Conservation (phyloP, 2,113 vertebrate species). For the Oreocharis arfaki region DNA sequence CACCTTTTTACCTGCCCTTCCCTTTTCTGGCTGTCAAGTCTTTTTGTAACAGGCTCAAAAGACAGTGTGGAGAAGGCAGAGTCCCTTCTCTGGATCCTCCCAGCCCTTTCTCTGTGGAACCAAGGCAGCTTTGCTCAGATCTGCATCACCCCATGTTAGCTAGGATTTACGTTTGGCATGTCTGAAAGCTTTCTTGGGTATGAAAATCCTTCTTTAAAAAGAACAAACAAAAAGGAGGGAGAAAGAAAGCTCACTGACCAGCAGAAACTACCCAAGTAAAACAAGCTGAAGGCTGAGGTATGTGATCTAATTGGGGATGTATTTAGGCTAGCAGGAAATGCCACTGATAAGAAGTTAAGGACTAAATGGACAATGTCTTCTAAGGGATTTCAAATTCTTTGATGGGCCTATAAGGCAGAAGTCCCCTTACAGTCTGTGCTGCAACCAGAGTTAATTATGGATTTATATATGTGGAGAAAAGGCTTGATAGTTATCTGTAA, state of each 20-base stretch:
- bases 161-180: background rate
- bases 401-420: background rate
- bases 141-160: background rate
- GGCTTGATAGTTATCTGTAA: slow-evolving; percentile 21
- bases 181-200: background rate
- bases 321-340: slow-evolving; percentile 42
- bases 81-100: background rate
- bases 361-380: slow-evolving; percentile 29
- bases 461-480: slow-evolving; percentile 7
- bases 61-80: background rate
- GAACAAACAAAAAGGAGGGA: background rate
- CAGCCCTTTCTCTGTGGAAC: background rate
- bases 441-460: slow-evolving; percentile 15
- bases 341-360: slow-evolving; percentile 52
- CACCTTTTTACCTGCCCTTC: background rate
- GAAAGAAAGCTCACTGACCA: background rate
- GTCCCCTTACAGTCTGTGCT: background rate
- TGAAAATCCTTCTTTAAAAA: slow-evolving; percentile 13
- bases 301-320: slow-evolving; percentile 31
- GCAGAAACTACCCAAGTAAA: background rate
- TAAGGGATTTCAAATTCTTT: slow-evolving; percentile 38
- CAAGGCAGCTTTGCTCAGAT: background rate
- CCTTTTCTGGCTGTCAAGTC: background rate
- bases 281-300: background rate
- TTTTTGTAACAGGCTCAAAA: background rate